Percentiles rank a stretch among this genome's conserved stretches.
Conservation (phyloP, 53 echinoderm and acorn worm species). For the Zoroaster sp. region DNA sequence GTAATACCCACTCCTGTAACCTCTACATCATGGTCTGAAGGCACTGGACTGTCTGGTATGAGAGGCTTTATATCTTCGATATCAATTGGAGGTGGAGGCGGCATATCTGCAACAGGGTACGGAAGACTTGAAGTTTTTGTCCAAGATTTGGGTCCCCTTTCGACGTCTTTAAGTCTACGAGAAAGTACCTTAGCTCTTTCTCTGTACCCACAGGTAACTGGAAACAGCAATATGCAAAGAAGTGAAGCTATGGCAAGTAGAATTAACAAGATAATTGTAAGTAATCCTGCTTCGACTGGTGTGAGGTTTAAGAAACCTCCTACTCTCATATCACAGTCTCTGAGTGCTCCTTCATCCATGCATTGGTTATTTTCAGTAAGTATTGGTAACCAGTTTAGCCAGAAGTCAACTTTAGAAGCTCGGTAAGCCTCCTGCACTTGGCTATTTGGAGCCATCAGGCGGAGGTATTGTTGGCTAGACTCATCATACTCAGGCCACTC, state of each 20-base stretch:
- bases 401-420: neutral
- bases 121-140: neutral
- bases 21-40: neutral
- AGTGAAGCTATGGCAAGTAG: neutral
- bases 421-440: neutral
- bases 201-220: slow-evolving; percentile 19
- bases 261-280: neutral
- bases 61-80: neutral
- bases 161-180: neutral
- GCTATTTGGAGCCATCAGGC: neutral
- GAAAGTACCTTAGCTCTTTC: neutral
- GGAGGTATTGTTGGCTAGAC: neutral
- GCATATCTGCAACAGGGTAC: neutral
- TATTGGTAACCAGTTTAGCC: neutral
- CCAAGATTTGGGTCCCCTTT: neutral
- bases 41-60: neutral
- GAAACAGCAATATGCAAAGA: neutral
- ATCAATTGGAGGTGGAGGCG: neutral
- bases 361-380: neutral
- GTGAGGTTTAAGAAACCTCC: neutral
- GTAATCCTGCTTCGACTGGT: neutral
- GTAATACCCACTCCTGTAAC: too few relatives aligned
- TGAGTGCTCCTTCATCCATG: neutral
- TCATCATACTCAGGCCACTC: neutral
- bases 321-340: neutral